Percentiles rank a stretch among this genome's conserved stretches.
Conservation (phyloP, 2,113 vertebrate species). For the Rostratula benghalensis region DNA sequence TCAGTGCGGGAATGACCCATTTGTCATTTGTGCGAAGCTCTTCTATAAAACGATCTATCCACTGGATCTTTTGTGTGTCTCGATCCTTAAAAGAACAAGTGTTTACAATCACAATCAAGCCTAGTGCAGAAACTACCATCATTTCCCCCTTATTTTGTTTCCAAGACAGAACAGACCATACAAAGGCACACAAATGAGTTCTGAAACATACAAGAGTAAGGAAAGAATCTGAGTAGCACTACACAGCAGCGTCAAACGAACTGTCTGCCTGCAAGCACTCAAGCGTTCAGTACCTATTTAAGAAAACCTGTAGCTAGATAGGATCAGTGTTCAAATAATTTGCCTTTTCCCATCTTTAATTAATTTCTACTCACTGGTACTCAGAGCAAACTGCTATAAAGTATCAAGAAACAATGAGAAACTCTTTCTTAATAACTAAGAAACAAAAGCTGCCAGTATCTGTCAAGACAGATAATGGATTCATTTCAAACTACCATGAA, state of each 20-base stretch:
- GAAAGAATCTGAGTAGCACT: not conserved
- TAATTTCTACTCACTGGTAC: not conserved
- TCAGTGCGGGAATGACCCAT: conserved; percentile 98
- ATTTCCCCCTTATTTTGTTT: not conserved
- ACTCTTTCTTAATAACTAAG: not conserved
- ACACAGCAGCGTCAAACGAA: not conserved
- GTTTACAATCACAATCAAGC: conserved; percentile 29
- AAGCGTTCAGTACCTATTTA: not conserved
- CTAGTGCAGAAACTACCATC: not conserved
- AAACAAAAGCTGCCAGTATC: not conserved
- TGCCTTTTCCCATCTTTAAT: not conserved
- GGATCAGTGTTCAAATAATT: not conserved
- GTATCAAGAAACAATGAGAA: not conserved
- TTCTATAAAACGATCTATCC: conserved; percentile 99
- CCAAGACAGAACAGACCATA: not conserved
- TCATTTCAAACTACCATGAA: not conserved
- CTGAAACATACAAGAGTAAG: not conserved
- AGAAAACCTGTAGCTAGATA: not conserved
- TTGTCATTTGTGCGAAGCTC: conserved; percentile 99
- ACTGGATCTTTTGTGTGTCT: conserved; percentile 98
- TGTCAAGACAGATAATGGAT: not conserved
- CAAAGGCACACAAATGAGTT: not conserved
- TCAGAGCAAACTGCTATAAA: not conserved
- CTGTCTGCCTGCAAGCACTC: not conserved
- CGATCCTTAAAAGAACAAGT: conserved; percentile 83